phyloP scores from a whole-genome alignment of 2,888 invertebrate species.

The Cephus nigrinus region DNA sequence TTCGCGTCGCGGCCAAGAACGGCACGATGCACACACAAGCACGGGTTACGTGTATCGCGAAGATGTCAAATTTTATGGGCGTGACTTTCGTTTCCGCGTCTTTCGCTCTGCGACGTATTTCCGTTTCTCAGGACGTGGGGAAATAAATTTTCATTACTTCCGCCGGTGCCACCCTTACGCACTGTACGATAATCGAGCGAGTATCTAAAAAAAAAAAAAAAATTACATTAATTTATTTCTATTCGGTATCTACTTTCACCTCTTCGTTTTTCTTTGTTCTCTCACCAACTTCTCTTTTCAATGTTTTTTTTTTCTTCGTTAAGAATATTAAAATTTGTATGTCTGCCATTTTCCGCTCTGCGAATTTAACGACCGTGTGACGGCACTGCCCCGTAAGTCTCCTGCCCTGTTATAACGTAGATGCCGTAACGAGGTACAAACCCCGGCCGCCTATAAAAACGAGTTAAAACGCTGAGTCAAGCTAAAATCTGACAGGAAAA shows the following conservation, averaged over 20 bases:
- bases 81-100: conserved; percentile 8
- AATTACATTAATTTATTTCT: too few relatives aligned
- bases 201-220: too few relatives aligned
- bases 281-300: too few relatives aligned
- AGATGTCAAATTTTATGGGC: neutral
- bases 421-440: too few relatives aligned
- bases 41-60: neutral
- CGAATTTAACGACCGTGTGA: conserved; percentile 9
- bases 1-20: conserved; percentile 43
- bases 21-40: neutral
- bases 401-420: neutral
- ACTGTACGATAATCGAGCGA: too few relatives aligned
- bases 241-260: too few relatives aligned
- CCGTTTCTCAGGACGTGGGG: conserved; percentile 19
- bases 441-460: neutral
- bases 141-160: conserved; percentile 15
- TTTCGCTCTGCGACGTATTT: conserved; percentile 14
- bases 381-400: conserved; percentile 26
- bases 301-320: too few relatives aligned
- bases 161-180: neutral
- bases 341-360: neutral
- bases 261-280: too few relatives aligned
- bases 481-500: conserved; percentile 44
- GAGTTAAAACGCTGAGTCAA: conserved; percentile 34
- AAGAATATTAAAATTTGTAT: conserved; percentile 6